Base-by-base conservation (phyloP, 1,140 invertebrate species). In the Himalopsyche phryganea region DNA sequence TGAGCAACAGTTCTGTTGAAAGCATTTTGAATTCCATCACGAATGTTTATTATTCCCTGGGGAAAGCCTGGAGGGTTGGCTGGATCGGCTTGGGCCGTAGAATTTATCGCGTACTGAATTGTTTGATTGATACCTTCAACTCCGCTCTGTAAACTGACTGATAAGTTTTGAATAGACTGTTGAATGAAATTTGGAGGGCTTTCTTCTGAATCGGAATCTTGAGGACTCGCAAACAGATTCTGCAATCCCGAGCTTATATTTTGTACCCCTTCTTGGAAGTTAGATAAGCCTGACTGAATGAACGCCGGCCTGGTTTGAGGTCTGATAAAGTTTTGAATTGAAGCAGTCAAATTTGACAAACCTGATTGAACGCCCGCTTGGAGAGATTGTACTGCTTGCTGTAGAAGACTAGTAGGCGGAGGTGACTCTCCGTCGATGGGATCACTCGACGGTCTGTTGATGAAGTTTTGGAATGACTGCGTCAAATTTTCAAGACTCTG, bases 91-190 rank as follows among this genome's bases (percentile, higher is more conserved):
- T 18, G 15, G 10, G 38, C 20, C 20, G 36, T 20, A 10, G 62
- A 58, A 35, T 46, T 61, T 11, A 65, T 38, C 9, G 61, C 54
- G 41, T 52, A 61, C 44, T 65, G 63, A 19, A 65, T 36, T 20
- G 63, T 50, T 36, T 55, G 47, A 32, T 58, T 65, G 5, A 65
- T 15, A 17, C 44, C 58, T 42, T 65, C 53, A 9, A 65, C 40
- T 35, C 62, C 50, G 19, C 46, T 15, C 18, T 57, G 42, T 5
- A 64, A 15, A 2, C 41, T 49, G 15, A 36, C 36, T 19, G 53
- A 49, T 5, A 60, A 46, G 51, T 42, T 57, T 23, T 64, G 58
- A 10, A 64, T 50, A 5, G 44, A 28, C 35, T 57, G 58, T 32
- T 49, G 49, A 2, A 60, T 33, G 19, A 57, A 36, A 6, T 46